These are phyloP conservation scores for Ctenodactylus gundi DNA, from an alignment of 2,113 vertebrate species.

Conservation along the genomic window DNA sequence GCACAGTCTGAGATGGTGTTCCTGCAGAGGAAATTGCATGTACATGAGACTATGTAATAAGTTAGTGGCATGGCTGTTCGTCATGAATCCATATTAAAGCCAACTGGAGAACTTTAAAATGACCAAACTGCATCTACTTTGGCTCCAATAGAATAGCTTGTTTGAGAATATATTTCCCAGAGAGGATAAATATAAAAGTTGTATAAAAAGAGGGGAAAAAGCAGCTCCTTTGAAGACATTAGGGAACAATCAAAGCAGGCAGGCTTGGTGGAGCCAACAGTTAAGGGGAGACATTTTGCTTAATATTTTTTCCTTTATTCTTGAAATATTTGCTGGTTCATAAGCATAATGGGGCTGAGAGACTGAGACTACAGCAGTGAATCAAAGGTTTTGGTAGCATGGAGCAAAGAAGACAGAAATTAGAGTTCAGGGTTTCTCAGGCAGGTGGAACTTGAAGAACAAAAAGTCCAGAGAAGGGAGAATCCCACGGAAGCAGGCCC, in stretches of 20 bases:
- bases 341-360: background rate
- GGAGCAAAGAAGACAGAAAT: background rate
- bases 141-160: background rate
- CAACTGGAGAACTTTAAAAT: background rate
- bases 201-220: background rate
- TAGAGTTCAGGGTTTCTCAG: background rate
- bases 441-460: background rate
- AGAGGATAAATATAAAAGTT: background rate
- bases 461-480: background rate
- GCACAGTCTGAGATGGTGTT: background rate
- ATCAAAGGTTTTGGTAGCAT: background rate
- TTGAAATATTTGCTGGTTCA: background rate
- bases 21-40: background rate
- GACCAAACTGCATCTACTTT: conserved; percentile 9
- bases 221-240: background rate
- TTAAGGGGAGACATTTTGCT: background rate
- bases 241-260: background rate
- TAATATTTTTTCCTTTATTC: conserved; percentile 32
- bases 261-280: background rate
- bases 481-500: background rate
- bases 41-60: background rate
- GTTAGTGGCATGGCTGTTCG: background rate
- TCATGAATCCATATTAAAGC: background rate
- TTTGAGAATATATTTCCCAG: background rate
- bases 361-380: background rate